phyloP scores from a whole-genome alignment of 2,888 invertebrate species.

The Brenthis daphne region DNA sequence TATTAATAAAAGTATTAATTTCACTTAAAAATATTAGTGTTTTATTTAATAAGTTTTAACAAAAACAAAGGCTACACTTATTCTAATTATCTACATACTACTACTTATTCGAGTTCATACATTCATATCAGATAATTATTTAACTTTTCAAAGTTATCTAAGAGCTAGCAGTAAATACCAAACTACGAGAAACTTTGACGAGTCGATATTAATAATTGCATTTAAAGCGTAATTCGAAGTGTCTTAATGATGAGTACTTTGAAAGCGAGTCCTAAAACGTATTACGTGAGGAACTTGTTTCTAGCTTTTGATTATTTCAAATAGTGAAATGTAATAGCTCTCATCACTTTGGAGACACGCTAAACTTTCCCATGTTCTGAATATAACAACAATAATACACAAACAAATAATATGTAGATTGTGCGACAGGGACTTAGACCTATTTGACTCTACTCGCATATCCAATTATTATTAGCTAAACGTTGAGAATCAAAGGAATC shows the following conservation, averaged over 20 bases:
- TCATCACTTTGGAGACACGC: not conserved
- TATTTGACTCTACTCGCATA: not conserved
- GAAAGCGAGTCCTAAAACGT: conserved; percentile 1
- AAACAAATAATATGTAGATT: not conserved
- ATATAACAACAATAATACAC: not conserved
- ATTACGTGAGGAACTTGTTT: not conserved
- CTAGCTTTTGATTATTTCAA: not conserved
- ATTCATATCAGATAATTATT: no score
- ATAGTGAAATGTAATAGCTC: not conserved
- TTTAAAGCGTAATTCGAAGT: conserved; percentile 9
- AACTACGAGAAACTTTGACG: not conserved
- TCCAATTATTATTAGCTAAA: no score
- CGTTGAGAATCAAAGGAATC: not conserved
- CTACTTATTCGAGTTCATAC: no score
- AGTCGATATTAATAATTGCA: conserved; percentile 9
- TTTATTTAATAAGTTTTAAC: no score
- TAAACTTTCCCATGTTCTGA: not conserved
- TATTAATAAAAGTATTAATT: no score
- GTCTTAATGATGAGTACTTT: conserved; percentile 5
- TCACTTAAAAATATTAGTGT: no score
- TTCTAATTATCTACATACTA: no score
- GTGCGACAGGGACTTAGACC: not conserved
- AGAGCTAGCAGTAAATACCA: not conserved
- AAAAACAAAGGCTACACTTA: no score
- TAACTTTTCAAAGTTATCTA: not conserved